Percentiles rank a stretch among this genome's conserved stretches.
Conservation (phyloP, 2,888 invertebrate species). For the Tetragnatha montana region DNA sequence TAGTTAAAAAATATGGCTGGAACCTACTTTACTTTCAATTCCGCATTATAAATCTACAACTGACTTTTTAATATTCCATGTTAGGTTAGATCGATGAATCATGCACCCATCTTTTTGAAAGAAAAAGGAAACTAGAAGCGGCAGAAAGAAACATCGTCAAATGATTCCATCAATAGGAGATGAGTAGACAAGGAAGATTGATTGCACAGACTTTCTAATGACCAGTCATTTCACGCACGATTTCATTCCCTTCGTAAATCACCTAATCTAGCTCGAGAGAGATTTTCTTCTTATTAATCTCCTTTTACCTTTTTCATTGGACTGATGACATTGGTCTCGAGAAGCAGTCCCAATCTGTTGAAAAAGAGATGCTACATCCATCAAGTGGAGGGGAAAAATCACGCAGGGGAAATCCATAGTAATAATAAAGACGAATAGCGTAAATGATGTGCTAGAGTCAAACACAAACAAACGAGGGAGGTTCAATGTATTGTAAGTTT, state of each 20-base stretch:
- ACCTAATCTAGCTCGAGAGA: neutral
- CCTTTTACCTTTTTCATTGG: neutral
- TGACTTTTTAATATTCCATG: too few species aligned
- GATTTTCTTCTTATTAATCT: neutral
- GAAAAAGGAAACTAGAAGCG: neutral
- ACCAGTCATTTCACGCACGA: neutral
- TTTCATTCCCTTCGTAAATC: neutral
- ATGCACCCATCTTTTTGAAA: neutral
- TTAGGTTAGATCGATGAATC: neutral
- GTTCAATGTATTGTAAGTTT: too few species aligned
- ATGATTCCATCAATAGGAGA: neutral
- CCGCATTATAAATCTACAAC: too few species aligned
- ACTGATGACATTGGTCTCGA: neutral
- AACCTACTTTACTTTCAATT: too few species aligned
- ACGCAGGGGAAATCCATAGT: neutral
- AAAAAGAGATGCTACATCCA: neutral
- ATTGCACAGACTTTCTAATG: neutral
- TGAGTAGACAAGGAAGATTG: conserved; percentile 1
- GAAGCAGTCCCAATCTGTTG: neutral
- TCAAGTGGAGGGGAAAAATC: neutral
- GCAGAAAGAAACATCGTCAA: neutral
- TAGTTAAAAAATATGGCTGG: too few species aligned
- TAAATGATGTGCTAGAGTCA: too few species aligned
- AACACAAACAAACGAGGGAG: too few species aligned
- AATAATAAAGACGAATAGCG: too few species aligned